Base-by-base conservation (phyloP, 35 echinoderm and acorn worm genomes). In the Holothuria glaberrima region DNA sequence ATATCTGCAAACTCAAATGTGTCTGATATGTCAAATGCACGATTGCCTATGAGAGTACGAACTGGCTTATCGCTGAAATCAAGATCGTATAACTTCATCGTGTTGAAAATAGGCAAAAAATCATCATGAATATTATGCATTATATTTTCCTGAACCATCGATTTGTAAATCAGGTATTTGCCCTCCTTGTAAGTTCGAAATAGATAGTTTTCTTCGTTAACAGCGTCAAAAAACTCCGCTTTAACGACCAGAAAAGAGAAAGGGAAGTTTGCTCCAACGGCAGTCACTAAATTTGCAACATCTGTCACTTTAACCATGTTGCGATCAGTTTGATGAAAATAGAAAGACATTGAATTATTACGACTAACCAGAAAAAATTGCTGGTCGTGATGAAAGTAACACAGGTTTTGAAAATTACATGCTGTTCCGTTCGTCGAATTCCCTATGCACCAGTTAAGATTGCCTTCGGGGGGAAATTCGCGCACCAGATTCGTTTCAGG, bases 61-160 rank as follows among this genome's bases (percentile, higher is more conserved):
- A 25, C n/a, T 24, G 74, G 44, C 0, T 19, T 13, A 22, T 22
- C 44, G 1, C 50, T 14, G 21, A 44, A 35, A 1, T 80, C 20
- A 13, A 59, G 83, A 20, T 57, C 13, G 48, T 81, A 80, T 22
- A 58, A 24, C 45, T 83, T 29, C 16, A 75, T 30, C 12, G 92
- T 92, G 44, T 90, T 29, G 88, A 94, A 98, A 21, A 98, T 7
- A 3, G 95, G 92, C 28, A 98, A 30, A 16, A 98, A 83, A 60
- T 94, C 90, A 67, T 98, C 95, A 48, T 98, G 95, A 56, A 98
- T 68, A 54, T 94, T 90, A 76, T 98, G 71, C 71, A 75, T 75
- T 22, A 33, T 7, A 28, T 75, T 75, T 22, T 21, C 27, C 71
- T 9, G 12, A 12, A 75, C 71, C 21, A 75, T 21, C 30, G 71